Percentiles rank a stretch among this genome's conserved stretches.
Conservation (phyloP, 2,797 vertebrate species). For the Aulostomus chinensis region DNA sequence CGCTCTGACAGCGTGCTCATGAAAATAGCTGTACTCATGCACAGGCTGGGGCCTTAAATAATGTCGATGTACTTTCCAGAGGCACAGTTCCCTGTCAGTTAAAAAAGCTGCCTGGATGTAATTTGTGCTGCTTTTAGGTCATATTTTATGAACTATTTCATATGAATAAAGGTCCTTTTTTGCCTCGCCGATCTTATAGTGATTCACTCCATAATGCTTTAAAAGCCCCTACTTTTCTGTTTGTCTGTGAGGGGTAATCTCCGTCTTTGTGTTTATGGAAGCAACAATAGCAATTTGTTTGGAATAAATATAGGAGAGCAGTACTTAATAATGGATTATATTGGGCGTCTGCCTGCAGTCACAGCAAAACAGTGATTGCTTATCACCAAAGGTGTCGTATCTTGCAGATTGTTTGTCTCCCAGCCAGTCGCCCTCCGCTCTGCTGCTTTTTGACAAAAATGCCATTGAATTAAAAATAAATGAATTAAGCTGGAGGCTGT, state of each 20-base stretch:
- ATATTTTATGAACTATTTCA: neutral
- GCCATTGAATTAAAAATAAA: conserved; percentile 33
- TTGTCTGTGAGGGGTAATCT: neutral
- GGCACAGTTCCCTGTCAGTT: neutral
- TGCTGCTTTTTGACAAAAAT: conserved; percentile 18
- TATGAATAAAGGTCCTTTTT: conserved; percentile 4
- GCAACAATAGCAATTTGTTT: conserved; percentile 30
- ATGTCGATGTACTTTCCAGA: conserved; percentile 2
- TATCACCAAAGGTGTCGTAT: conserved; percentile 10
- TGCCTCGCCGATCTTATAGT: neutral
- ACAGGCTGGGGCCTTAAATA: conserved; percentile 25
- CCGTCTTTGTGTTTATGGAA: conserved; percentile 16
- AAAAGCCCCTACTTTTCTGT: conserved; percentile 3
- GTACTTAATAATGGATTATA: conserved; percentile 44
- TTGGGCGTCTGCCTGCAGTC: neutral
- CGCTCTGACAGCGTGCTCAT: conserved; percentile 47
- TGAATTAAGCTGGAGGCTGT: conserved; percentile 8
- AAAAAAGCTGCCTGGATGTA: conserved; percentile 1
- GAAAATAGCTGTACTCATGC: conserved; percentile 33
- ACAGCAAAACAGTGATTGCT: neutral
- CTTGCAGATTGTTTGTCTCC: neutral
- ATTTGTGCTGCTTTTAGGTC: neutral
- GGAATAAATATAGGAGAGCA: conserved; percentile 21
- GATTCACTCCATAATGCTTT: neutral
- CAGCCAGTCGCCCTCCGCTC: neutral